Evolutionary conservation across 2,113 vertebrate species (phyloP).

Genomic region (Bagarius yarrelli): DNA sequence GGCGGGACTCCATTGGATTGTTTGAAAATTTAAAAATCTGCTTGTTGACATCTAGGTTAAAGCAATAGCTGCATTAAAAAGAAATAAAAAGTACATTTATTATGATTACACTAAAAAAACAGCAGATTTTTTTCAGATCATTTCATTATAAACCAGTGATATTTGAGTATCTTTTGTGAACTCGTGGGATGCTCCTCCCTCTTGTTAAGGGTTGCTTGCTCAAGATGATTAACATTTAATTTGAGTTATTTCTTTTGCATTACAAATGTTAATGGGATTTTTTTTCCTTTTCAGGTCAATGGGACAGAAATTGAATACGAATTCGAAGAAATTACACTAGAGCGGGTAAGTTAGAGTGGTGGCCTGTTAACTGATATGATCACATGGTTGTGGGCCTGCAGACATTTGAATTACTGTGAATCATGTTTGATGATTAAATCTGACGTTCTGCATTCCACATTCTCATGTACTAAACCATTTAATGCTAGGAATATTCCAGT

Average conservation of each 20-base stretch:
- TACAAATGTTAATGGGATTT: constrained; percentile 34
- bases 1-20: background rate
- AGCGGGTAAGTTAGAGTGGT: constrained; percentile 80
- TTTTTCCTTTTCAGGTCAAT: constrained; percentile 80
- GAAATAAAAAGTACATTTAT: background rate
- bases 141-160: background rate
- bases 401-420: background rate
- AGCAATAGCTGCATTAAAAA: constrained; percentile 1
- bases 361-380: background rate
- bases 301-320: constrained; percentile 98
- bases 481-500: too few species aligned
- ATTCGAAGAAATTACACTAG: constrained; percentile 97
- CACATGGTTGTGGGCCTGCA: background rate
- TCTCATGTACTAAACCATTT: too few species aligned
- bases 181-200: background rate
- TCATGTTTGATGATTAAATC: constrained; percentile 7
- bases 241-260: constrained; percentile 15
- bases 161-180: background rate
- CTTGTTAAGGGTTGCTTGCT: constrained; percentile 4
- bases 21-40: constrained; percentile 47
- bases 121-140: background rate
- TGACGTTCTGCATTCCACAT: background rate
- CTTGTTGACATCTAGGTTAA: constrained; percentile 25
- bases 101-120: background rate
- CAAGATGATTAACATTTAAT: constrained; percentile 6